Base-by-base conservation (phyloP, 2,113 vertebrate species). In the Elanus axillaris region DNA sequence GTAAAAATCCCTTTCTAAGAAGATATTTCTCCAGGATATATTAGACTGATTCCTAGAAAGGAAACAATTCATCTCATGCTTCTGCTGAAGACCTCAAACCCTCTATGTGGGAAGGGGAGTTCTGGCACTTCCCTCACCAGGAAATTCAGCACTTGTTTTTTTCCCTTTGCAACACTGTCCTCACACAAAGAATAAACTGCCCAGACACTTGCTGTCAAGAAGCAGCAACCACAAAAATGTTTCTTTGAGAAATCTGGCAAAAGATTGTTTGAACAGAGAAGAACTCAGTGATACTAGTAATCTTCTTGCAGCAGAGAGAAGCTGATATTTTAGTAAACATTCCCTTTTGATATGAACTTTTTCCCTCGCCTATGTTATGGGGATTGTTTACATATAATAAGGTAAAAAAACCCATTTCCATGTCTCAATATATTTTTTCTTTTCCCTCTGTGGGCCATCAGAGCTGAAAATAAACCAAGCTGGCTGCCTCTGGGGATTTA, bases 381-480 rank as follows among this genome's bases (percentile, higher is more conserved):
- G 18, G 32, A 52, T 78, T 75, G 34, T 83, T 96, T 96, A 73
- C 45, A 79, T 21, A 67, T 40, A 85, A 42, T 69, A 75, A 76
- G 26, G 32, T n/a, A 34, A 32, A 94, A 91, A 83, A 56, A 43
- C 13, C 22, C 8, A 76, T 88, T 95, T 82, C 66, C 19, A 23
- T 45, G 23, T 68, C 12, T 31, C 8, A 87, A 10, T 15, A 4
- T 27, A 16, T 27, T 52, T 29, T 26, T 50, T 50, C 26, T 15
- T 10, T 16, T 16, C 3, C 50, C 26, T 79, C 40, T 73, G 5
- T 79, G 66, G 82, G 48, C 55, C 56, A 75, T 53, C 11, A n/a
- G 72, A 95, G 73, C 92, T 91, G 88, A 95, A 97, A 97, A 94
- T 95, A 91, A 93, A 87, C 73, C 55, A 81, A 94, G 50, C 73